Conservation (phyloP, 2,113 vertebrate species). For the Pomatostomus ruficeps region DNA sequence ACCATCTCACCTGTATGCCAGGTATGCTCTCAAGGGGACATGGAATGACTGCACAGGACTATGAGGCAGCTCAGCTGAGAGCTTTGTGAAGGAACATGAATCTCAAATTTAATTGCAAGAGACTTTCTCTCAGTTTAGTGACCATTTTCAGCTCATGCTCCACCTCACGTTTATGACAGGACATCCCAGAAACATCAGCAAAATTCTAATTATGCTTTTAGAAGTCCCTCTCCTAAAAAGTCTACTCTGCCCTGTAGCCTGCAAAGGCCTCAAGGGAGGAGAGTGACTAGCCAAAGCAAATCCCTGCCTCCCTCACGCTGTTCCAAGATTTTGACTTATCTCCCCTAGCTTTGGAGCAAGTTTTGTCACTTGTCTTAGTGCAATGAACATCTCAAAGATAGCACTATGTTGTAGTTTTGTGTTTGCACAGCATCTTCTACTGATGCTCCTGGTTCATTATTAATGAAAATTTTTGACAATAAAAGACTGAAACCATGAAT, state of each 20-base stretch:
- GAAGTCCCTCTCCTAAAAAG: not conserved
- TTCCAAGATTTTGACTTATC: not conserved
- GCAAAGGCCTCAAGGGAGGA: not conserved
- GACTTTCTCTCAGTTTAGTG: not conserved
- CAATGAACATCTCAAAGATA: not conserved
- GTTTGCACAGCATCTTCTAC: not conserved
- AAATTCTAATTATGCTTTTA: not conserved
- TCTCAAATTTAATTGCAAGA: not conserved
- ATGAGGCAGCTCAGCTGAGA: not conserved
- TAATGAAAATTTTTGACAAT: not conserved
- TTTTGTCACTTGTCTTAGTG: not conserved
- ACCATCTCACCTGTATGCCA: not conserved
- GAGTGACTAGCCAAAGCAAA: not conserved
- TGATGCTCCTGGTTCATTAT: not conserved
- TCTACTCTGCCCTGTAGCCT: not conserved
- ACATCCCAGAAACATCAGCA: not conserved
- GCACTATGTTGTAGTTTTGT: not conserved
- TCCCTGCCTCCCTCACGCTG: not conserved
- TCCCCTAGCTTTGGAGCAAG: not conserved
- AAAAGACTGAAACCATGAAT: not conserved
- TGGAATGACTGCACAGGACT: not conserved
- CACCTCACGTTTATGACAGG: not conserved
- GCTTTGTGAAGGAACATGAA: not conserved
- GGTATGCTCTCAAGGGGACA: not conserved
- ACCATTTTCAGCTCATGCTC: not conserved